A percentile compares a stretch with the other conserved stretches of the same genome.
Conservation (phyloP, 2,797 vertebrate species). For the Acanthornis magna region DNA sequence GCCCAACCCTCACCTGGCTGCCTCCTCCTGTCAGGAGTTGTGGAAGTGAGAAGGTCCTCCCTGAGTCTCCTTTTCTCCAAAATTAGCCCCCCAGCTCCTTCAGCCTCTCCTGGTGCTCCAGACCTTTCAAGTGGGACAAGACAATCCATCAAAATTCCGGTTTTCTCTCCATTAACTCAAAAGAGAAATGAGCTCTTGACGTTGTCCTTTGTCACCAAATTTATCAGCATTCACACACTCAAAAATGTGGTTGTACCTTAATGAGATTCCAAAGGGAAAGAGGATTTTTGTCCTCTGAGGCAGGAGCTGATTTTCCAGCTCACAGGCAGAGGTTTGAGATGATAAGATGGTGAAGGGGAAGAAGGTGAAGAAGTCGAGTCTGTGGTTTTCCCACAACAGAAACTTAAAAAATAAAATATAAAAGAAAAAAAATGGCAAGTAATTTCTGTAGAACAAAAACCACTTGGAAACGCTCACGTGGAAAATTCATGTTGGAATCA, state of each 20-base stretch:
- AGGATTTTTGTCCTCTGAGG: neutral
- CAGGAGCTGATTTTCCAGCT: neutral
- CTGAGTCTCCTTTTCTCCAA: neutral
- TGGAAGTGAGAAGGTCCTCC: neutral
- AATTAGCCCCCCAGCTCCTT: neutral
- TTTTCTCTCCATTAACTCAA: neutral
- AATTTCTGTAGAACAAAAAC: neutral
- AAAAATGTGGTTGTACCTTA: neutral
- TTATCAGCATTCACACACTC: too few relatives aligned
- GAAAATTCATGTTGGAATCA: neutral
- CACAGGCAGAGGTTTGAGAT: neutral
- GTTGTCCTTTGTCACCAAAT: neutral
- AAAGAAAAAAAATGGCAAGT: neutral
- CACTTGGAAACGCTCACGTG: neutral
- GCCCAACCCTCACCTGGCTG: accelerated
- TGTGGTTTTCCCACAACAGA: neutral
- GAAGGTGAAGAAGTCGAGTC: neutral
- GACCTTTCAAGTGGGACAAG: neutral
- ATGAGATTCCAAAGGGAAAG: neutral
- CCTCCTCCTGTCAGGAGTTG: accelerated
- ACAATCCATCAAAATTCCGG: neutral
- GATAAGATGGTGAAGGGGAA: neutral
- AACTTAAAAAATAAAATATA: neutral
- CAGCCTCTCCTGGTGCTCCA: neutral
- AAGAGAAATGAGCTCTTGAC: neutral